These are phyloP conservation scores for Orchestes rusci DNA, from an alignment of 2,888 invertebrate genomes.

Conservation along the genomic window DNA sequence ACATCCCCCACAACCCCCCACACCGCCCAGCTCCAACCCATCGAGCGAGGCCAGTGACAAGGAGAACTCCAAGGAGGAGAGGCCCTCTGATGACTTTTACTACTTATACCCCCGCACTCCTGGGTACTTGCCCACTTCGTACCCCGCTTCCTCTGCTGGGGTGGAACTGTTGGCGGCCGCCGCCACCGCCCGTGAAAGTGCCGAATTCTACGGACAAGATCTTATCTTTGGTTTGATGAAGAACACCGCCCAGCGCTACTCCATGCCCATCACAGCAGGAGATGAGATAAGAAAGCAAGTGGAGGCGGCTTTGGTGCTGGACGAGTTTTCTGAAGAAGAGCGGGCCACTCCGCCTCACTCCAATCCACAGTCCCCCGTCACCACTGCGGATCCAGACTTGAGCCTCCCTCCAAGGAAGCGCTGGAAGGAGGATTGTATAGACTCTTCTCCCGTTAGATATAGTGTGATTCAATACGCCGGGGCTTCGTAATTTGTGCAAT, in stretches of 20 bases:
- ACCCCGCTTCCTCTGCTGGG: slow-evolving; percentile 33
- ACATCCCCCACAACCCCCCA: slow-evolving; percentile 47
- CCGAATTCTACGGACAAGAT: slow-evolving; percentile 31
- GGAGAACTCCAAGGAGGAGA: slow-evolving; percentile 40
- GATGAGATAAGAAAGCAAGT: slow-evolving; percentile 55
- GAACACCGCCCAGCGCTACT: slow-evolving; percentile 33
- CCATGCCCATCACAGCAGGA: slow-evolving; percentile 43
- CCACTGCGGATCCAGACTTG: slow-evolving; percentile 49
- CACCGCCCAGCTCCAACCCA: slow-evolving; percentile 40
- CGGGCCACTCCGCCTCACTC: slow-evolving; percentile 53
- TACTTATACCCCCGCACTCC: slow-evolving; percentile 35
- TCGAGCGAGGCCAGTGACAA: slow-evolving; percentile 45
- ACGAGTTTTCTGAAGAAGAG: slow-evolving; percentile 38
- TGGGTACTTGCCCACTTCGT: slow-evolving; percentile 27
- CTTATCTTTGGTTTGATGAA: slow-evolving; percentile 40
- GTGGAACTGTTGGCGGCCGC: slow-evolving; percentile 44
- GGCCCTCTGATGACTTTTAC: slow-evolving; percentile 27
- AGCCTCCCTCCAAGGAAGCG: slow-evolving; percentile 73
- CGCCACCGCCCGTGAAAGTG: slow-evolving; percentile 44
- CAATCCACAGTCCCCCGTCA: slow-evolving; percentile 45
- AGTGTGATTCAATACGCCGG: slow-evolving; percentile 82
- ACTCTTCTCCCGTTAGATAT: slow-evolving; percentile 41
- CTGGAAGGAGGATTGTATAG: slow-evolving; percentile 48
- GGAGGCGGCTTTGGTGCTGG: slow-evolving; percentile 55
- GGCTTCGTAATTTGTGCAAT: slow-evolving; percentile 47